Percentiles rank a stretch among this genome's conserved stretches.
Evolutionary conservation across 2,888 invertebrate genomes (phyloP).

Genomic region (Temnothorax ravouxi): DNA sequence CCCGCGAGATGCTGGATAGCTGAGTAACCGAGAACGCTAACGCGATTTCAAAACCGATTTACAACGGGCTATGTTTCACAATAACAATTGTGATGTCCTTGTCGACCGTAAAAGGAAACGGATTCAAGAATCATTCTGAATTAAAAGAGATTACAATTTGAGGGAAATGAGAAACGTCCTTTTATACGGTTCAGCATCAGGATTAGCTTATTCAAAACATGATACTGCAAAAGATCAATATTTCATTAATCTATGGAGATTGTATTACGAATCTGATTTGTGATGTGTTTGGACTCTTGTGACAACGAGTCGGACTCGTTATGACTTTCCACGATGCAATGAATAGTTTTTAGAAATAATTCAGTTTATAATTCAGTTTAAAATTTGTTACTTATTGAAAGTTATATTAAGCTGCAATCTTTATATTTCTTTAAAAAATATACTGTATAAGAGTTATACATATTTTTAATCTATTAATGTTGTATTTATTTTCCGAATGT

Average conservation of each 20-base stretch:
- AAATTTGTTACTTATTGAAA: not conserved
- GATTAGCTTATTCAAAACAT: not conserved
- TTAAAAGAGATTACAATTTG: not conserved
- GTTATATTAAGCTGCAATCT: not conserved
- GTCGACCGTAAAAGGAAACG: not conserved
- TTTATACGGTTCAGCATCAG: not conserved
- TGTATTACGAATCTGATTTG: not conserved
- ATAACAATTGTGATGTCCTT: not conserved
- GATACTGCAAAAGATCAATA: not conserved
- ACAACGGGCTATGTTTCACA: constrained; percentile 2
- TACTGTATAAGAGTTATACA: not conserved
- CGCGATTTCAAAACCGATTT: constrained; percentile 27
- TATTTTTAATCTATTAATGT: not conserved
- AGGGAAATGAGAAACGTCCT: not conserved
- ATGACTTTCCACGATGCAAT: not conserved
- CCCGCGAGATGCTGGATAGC: constrained; percentile 49
- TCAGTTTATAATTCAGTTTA: not conserved
- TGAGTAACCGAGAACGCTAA: not conserved
- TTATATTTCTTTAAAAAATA: not conserved
- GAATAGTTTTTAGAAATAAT: not conserved
- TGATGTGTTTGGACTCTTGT: not conserved
- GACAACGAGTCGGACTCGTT: not conserved
- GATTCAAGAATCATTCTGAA: not conserved
- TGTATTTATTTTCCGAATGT: not conserved
- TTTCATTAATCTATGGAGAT: not conserved